Base-by-base conservation (phyloP, 2,888 invertebrate species). In the Diploptera punctata region DNA sequence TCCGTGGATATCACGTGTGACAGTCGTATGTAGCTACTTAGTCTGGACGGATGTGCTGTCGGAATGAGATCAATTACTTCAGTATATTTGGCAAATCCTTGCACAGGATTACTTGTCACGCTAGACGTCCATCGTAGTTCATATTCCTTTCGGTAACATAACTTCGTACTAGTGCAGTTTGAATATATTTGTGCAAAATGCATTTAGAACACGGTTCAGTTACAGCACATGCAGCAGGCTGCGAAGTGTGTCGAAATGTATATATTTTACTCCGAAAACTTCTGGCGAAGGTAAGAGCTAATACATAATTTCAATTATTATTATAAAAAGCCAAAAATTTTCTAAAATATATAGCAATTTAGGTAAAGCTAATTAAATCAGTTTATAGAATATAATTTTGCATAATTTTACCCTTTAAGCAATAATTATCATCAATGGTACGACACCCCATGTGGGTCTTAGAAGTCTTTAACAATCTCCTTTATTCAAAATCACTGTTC, bases 201-300 rank as follows among this genome's bases (percentile, higher is more conserved):
- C 26, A 65, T 44, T n/a, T 65, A 7, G 65, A 65, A 9, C 24
- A 16, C 19, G 26, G 44, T 65, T 43, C 65, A 1, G 7, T 47
- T n/a, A 5, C 26, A 16, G n/a, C 65, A 10, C 10, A 33, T 21
- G 61, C 72, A 21, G 67, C 54, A 24, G 73, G 38, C 60, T 91
- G 91, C 77, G 91, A 91, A 83, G 88, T 91, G 78, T 87, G 92
- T 82, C 91, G 90, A 81, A 92, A 93, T 83, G 91, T 92, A 83
- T 86, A 91, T 79, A 83, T 88, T 78, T 86, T 91, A 80, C 90
- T 90, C 81, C 89, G 90, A 77, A 88, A 90, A 79, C 86, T 90
- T 80, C 86, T 90, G 83, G 86, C 87, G 83, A 88, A 89, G 91
- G 91, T 91, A 90, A 85, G 31, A 31, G n/a, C 33, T n/a, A n/a